A percentile compares a stretch with the other conserved stretches of the same genome.
Conservation (phyloP, 2,113 vertebrate genomes). For the Sinocyclocheilus maitianheensis region DNA sequence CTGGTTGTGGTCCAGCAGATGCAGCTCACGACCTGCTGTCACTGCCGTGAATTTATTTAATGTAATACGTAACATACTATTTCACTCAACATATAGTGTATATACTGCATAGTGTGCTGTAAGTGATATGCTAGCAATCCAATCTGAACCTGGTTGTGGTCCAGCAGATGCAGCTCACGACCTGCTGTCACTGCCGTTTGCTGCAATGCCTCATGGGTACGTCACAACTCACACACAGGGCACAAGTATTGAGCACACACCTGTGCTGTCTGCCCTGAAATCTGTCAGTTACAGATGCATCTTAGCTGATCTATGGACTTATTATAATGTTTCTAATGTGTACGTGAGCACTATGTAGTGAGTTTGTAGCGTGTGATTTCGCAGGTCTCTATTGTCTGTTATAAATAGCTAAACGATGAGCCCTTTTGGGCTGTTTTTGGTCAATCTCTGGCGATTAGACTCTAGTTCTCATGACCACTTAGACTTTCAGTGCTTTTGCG, state of each 20-base stretch:
- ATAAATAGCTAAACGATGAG: slow-evolving; percentile 5
- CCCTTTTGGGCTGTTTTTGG: slow-evolving; percentile 10
- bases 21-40: background rate
- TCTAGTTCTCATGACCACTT: slow-evolving; percentile 13
- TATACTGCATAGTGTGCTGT: too few species aligned
- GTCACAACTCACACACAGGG: background rate
- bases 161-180: background rate
- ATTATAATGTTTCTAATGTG: background rate
- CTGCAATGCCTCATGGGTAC: background rate
- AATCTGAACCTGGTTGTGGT: background rate
- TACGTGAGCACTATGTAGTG: background rate
- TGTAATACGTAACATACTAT: too few species aligned
- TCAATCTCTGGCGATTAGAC: background rate
- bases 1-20: background rate
- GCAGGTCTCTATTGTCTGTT: background rate
- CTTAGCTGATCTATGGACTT: background rate
- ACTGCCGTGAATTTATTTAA: too few species aligned
- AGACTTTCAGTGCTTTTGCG: slow-evolving; percentile 31
- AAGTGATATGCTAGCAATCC: background rate
- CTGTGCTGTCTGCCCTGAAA: background rate
- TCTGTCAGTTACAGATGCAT: background rate
- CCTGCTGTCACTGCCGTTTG: background rate
- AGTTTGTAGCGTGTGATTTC: background rate
- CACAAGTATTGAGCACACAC: background rate
- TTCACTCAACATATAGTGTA: too few species aligned